These are phyloP conservation scores for Axis porcinus DNA, from an alignment of 2,113 vertebrate genomes.

Conservation along the genomic window DNA sequence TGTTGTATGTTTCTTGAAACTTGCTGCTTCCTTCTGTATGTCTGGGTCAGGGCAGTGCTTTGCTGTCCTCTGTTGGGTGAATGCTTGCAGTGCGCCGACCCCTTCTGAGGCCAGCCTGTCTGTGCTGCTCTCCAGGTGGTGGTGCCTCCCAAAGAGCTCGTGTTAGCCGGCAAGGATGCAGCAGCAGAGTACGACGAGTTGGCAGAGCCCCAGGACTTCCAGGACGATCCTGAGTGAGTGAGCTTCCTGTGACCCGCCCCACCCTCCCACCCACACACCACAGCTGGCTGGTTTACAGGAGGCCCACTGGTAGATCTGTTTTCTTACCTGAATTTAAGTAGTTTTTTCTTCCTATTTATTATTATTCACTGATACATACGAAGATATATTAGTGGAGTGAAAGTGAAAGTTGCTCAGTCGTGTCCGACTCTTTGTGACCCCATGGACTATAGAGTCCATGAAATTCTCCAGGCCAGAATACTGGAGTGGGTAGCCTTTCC, in stretches of 20 bases:
- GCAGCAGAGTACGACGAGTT: conserved; percentile 97
- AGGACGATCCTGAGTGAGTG: conserved; percentile 97
- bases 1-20: background rate
- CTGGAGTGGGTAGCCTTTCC: background rate
- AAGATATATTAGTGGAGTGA: background rate
- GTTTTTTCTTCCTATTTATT: background rate
- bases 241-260: background rate
- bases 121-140: conserved; percentile 81
- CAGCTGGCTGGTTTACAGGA: background rate
- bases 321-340: background rate
- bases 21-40: background rate
- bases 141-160: conserved; percentile 91
- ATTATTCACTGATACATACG: background rate
- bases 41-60: background rate
- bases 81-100: fast-evolving
- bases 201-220: conserved; percentile 97
- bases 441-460: background rate
- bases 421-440: background rate
- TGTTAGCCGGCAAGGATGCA: conserved; percentile 95
- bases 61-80: background rate
- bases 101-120: conserved; percentile 12
- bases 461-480: background rate
- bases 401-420: background rate
- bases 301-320: background rate
- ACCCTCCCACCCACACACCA: background rate